Conservation (phyloP, 2,797 vertebrate species). For the Poeciliopsis gracilis region DNA sequence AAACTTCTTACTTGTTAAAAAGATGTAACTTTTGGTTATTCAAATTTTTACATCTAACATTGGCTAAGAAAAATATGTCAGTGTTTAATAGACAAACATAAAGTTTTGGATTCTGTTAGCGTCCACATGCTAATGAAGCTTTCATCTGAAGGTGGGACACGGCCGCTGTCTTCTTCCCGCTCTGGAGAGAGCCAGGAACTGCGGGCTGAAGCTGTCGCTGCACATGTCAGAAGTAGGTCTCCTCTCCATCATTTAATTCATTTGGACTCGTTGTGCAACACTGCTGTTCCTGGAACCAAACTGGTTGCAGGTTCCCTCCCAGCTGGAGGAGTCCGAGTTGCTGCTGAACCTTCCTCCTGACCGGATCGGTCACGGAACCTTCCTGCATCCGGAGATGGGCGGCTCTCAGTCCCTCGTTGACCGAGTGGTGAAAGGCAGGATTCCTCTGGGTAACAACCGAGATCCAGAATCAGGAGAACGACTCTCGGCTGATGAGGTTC, state of each 20-base stretch:
- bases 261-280: neutral
- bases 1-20: neutral
- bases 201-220: constrained; percentile 90
- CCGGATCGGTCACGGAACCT: constrained; percentile 96
- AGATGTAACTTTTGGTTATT: neutral
- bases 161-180: constrained; percentile 89
- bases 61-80: neutral
- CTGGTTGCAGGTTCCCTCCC: constrained; percentile 86
- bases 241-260: neutral
- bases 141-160: constrained; percentile 85
- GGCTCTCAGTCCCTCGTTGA: constrained; percentile 85
- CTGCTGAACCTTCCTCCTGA: constrained; percentile 91
- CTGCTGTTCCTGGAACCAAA: constrained; percentile 7
- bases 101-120: neutral
- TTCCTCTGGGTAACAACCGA: constrained; percentile 87
- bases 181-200: constrained; percentile 87
- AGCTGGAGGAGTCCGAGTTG: constrained; percentile 88
- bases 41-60: neutral
- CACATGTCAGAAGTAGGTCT: constrained; percentile 92
- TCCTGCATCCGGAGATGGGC: constrained; percentile 81
- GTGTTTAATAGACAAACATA: neutral
- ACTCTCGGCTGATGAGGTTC: neutral
- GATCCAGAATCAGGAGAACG: neutral
- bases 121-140: constrained; percentile 3
- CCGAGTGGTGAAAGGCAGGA: constrained; percentile 83